These are phyloP conservation scores for Sorex maritimensis DNA, from an alignment of 2,797 vertebrate species.

Conservation along the genomic window DNA sequence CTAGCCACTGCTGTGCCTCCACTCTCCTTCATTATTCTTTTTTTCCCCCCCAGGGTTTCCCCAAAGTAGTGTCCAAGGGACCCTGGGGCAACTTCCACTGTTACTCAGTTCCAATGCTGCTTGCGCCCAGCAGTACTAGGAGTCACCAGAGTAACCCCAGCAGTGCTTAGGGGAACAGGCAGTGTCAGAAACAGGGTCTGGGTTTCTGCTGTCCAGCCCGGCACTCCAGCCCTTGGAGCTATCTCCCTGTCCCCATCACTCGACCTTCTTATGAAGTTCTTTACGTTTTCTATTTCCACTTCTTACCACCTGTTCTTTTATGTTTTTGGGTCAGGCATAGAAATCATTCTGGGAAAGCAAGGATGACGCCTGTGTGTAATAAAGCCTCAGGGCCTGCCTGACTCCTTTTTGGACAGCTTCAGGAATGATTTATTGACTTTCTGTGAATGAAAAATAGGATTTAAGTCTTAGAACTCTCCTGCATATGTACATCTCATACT, in stretches of 20 bases:
- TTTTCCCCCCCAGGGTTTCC: no score
- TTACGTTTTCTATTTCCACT: not conserved
- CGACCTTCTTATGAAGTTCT: not conserved
- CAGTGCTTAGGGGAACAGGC: no score
- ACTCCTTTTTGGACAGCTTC: not conserved
- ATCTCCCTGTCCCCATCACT: no score
- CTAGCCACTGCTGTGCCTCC: not conserved
- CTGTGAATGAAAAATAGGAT: not conserved
- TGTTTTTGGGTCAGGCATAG: not conserved
- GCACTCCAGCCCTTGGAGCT: no score
- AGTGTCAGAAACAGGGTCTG: no score
- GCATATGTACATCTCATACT: not conserved
- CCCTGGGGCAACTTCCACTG: no score
- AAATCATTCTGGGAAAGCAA: not conserved
- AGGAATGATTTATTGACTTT: not conserved
- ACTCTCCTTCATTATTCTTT: not conserved
- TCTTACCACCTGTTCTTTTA: not conserved
- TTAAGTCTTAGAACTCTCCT: not conserved
- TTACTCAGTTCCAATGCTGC: no score
- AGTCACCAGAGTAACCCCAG: no score
- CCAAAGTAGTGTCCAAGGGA: no score
- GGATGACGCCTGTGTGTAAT: not conserved
- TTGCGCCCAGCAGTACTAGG: no score
- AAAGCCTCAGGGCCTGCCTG: not conserved
- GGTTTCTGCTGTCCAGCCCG: no score